Evolutionary conservation across 1,140 invertebrate genomes (phyloP).

Genomic region (Trialeurodes vaporariorum): DNA sequence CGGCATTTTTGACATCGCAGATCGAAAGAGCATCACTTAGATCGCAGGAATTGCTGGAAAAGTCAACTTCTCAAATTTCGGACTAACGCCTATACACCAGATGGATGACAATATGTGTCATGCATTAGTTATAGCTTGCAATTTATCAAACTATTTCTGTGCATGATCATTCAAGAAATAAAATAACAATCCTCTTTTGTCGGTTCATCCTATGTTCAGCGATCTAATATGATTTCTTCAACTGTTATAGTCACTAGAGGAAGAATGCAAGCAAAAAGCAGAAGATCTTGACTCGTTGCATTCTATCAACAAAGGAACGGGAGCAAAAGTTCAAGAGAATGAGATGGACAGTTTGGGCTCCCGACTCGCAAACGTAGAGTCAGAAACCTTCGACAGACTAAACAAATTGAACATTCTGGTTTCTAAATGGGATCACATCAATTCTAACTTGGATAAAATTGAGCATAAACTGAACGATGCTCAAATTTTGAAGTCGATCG

Average conservation of each 20-base stretch:
- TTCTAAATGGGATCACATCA: conserved; percentile 65
- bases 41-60: too few species aligned
- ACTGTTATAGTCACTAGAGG: background rate
- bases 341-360: conserved; percentile 71
- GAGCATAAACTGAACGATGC: conserved; percentile 57
- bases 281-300: background rate
- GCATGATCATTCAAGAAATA: too few species aligned
- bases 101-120: too few species aligned
- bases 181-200: too few species aligned
- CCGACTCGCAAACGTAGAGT: conserved; percentile 62
- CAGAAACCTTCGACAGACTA: conserved; percentile 29
- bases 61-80: too few species aligned
- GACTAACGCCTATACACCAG: too few species aligned
- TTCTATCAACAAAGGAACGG: conserved; percentile 33
- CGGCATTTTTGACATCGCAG: too few species aligned
- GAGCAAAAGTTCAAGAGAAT: conserved; percentile 41
- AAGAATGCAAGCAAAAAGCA: background rate
- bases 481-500: conserved; percentile 41
- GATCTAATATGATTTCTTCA: too few species aligned
- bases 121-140: too few species aligned
- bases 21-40: too few species aligned
- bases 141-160: too few species aligned
- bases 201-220: too few species aligned
- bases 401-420: conserved; percentile 67
- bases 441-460: conserved; percentile 46